A percentile compares a stretch with the other conserved stretches of the same genome.
These are phyloP conservation scores for Brachyptera risi DNA, from an alignment of 2,888 invertebrate species.

Conservation along the genomic window DNA sequence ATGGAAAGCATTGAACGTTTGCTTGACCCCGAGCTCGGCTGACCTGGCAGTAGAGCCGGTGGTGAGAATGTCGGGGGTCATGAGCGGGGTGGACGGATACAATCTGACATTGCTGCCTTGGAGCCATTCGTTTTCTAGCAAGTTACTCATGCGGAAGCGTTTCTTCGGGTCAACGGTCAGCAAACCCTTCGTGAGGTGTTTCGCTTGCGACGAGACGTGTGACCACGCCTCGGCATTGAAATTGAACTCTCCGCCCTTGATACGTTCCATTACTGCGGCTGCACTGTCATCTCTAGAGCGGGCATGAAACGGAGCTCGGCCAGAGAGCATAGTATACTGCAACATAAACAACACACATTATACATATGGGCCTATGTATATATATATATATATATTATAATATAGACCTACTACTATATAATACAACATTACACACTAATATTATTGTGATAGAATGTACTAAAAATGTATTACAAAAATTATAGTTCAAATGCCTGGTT, in stretches of 20 bases:
- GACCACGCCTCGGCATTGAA: constrained; percentile 71
- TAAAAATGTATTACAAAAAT: no score
- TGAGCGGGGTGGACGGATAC: constrained; percentile 53
- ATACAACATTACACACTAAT: no score
- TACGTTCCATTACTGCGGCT: constrained; percentile 70
- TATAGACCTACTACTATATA: no score
- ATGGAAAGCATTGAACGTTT: constrained; percentile 64
- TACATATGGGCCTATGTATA: no score
- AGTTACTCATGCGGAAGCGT: constrained; percentile 63
- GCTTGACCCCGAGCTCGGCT: constrained; percentile 55
- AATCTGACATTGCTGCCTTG: constrained; percentile 42
- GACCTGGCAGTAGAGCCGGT: constrained; percentile 44
- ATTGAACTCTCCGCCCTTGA: constrained; percentile 72
- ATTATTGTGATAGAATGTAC: no score
- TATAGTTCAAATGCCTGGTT: no score
- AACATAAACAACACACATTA: constrained; percentile 34
- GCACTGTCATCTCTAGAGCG: constrained; percentile 68
- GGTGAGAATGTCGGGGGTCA: constrained; percentile 58
- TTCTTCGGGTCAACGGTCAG: constrained; percentile 72
- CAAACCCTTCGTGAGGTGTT: constrained; percentile 55
- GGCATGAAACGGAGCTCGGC: constrained; percentile 80
- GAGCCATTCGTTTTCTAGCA: constrained; percentile 67
- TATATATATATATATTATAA: no score
- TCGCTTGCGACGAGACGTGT: constrained; percentile 68
- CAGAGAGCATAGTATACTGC: constrained; percentile 78